Conservation (phyloP, 2,113 vertebrate genomes). For the Bufo bufo region DNA sequence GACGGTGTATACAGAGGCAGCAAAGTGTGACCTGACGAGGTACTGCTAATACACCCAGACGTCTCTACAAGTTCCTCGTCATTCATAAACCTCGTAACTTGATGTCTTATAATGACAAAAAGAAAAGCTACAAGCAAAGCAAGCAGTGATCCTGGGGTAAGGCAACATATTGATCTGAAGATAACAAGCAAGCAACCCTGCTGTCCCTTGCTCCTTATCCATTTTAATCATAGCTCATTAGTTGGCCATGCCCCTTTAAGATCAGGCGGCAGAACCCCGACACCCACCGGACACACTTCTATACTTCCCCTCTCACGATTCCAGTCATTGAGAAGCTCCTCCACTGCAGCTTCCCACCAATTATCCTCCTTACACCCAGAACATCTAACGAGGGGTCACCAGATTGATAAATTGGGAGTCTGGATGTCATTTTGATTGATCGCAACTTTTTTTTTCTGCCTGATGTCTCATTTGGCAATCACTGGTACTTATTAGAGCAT, state of each 20-base stretch:
- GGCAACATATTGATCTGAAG: background rate
- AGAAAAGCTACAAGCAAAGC: too few relatives aligned
- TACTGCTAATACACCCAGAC: too few relatives aligned
- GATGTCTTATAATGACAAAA: too few relatives aligned
- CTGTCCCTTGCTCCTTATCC: background rate
- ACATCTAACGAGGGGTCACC: background rate
- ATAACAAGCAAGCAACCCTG: background rate
- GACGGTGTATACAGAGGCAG: background rate
- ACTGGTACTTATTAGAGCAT: slow-evolving; percentile 30
- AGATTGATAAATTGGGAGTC: slow-evolving; percentile 2
- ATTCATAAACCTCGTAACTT: too few relatives aligned
- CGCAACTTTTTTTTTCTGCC: background rate
- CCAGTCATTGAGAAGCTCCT: too few relatives aligned
- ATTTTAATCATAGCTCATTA: background rate
- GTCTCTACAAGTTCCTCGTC: too few relatives aligned
- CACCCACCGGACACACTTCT: too few relatives aligned
- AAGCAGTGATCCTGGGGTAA: too few relatives aligned
- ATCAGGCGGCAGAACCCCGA: too few relatives aligned
- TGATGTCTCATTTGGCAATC: slow-evolving; percentile 14
- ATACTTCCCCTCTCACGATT: too few relatives aligned
- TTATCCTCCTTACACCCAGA: background rate
- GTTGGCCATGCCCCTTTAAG: background rate
- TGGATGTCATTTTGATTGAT: slow-evolving; percentile 30
- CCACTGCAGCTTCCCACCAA: background rate
- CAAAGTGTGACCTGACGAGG: too few relatives aligned